phyloP scores from a whole-genome alignment of 2,797 vertebrate genomes.

The Pteropus rufus region DNA sequence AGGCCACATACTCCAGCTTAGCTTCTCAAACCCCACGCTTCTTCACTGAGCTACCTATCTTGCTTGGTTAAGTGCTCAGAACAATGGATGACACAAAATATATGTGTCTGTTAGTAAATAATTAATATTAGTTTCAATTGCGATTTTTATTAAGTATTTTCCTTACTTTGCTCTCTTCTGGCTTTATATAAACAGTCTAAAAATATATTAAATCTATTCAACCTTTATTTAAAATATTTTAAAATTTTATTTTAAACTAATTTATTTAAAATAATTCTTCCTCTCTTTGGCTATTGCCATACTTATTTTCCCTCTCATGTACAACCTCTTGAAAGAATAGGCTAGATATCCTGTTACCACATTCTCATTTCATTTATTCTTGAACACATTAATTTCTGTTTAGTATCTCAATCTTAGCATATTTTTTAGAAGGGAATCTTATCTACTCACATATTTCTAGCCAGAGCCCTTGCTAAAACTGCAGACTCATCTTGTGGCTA shows the following conservation, averaged over 20 bases:
- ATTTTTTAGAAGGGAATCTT: not conserved
- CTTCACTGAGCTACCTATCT: not conserved
- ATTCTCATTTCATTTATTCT: not conserved
- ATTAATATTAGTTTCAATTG: not conserved
- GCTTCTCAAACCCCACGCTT: not conserved
- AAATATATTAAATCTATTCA: not conserved
- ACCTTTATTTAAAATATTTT: not conserved
- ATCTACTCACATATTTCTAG: not conserved
- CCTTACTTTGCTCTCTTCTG: not conserved
- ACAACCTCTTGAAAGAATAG: not conserved
- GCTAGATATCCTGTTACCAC: not conserved
- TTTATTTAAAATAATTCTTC: not conserved
- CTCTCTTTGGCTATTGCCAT: not conserved
- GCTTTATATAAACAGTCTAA: not conserved
- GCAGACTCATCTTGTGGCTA: not conserved
- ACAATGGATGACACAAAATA: not conserved
- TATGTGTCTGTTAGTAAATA: not conserved
- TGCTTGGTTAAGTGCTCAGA: not conserved
- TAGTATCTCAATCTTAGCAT: not conserved
- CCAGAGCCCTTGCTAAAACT: not conserved
- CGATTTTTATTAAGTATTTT: not conserved
- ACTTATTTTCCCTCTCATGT: not conserved
- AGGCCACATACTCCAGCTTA: not conserved
- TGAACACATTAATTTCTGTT: not conserved
- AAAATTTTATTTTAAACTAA: not conserved